phyloP scores from a whole-genome alignment of 2,888 invertebrate genomes.

The Hemaris fuciformis region DNA sequence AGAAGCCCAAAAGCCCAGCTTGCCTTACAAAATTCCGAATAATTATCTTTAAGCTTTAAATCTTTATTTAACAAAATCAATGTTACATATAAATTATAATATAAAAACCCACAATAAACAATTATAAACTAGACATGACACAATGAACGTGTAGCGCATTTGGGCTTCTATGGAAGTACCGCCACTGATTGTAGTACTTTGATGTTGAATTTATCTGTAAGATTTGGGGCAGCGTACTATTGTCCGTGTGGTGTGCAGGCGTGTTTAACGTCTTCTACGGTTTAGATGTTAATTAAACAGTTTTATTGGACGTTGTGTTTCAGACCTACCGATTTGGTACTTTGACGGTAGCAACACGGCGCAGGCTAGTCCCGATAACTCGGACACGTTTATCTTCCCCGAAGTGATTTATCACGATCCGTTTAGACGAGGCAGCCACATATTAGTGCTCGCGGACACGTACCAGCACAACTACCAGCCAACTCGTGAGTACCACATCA shows the following conservation, averaged over 20 bases:
- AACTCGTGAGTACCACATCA: slow-evolving; percentile 46
- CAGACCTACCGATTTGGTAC: slow-evolving; percentile 88
- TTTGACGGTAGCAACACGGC: slow-evolving; percentile 88
- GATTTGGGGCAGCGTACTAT: slow-evolving; percentile 9
- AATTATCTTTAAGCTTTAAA: no score
- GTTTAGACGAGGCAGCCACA: slow-evolving; percentile 87
- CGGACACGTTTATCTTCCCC: slow-evolving; percentile 89
- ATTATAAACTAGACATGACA: no score
- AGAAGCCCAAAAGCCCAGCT: no score
- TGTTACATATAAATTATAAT: no score
- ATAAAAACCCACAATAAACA: no score
- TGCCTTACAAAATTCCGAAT: no score
- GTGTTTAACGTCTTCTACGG: slow-evolving; percentile 22
- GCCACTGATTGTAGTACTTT: not conserved
- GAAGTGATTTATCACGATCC: slow-evolving; percentile 91
- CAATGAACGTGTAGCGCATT: not conserved
- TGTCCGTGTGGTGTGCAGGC: not conserved
- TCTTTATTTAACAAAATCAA: no score
- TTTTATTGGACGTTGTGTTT: slow-evolving; percentile 34
- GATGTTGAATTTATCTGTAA: not conserved
- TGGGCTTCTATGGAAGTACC: no score
- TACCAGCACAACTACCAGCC: slow-evolving; percentile 83
- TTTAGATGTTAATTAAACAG: slow-evolving; percentile 26
- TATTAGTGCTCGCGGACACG: slow-evolving; percentile 89
- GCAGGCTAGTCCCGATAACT: slow-evolving; percentile 84